phyloP scores from a whole-genome alignment of 2,888 invertebrate genomes.

The Erpobdella octoculata region DNA sequence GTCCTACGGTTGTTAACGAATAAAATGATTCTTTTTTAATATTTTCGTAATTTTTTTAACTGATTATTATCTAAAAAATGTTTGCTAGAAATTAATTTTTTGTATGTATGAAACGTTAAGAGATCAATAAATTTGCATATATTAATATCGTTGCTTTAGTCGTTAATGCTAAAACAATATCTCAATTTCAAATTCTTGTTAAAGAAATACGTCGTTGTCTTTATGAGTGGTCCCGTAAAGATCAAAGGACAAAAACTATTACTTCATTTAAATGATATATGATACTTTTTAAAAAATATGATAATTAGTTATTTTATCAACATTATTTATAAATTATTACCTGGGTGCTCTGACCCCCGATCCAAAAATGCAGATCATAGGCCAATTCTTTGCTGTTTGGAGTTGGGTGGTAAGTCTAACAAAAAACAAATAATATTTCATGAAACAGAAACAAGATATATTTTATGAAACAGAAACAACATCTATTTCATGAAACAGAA shows the following conservation, averaged over 20 bases:
- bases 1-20: slow-evolving; percentile 37
- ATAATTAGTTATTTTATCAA: background rate
- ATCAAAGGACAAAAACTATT: background rate
- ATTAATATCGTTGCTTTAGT: background rate
- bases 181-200: too few species aligned
- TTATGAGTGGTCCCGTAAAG: background rate
- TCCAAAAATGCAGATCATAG: slow-evolving; percentile 53
- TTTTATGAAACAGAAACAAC: background rate
- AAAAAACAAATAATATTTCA: too few species aligned
- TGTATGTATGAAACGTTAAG: background rate
- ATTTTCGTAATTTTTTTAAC: background rate
- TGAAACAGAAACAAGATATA: background rate
- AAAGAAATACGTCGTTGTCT: too few species aligned
- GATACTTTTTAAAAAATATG: background rate
- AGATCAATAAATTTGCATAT: background rate
- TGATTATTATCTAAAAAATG: background rate
- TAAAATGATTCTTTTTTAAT: background rate
- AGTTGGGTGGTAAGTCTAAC: slow-evolving; percentile 46
- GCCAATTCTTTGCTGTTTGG: slow-evolving; percentile 41
- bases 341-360: slow-evolving; percentile 50
- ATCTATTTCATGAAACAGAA: too few species aligned
- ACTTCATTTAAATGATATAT: background rate
- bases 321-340: slow-evolving; percentile 36
- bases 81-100: background rate
- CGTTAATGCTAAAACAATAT: too few species aligned